phyloP scores from a whole-genome alignment of 35 echinoderm and acorn worm species.

The Stichopus chloronotus region DNA sequence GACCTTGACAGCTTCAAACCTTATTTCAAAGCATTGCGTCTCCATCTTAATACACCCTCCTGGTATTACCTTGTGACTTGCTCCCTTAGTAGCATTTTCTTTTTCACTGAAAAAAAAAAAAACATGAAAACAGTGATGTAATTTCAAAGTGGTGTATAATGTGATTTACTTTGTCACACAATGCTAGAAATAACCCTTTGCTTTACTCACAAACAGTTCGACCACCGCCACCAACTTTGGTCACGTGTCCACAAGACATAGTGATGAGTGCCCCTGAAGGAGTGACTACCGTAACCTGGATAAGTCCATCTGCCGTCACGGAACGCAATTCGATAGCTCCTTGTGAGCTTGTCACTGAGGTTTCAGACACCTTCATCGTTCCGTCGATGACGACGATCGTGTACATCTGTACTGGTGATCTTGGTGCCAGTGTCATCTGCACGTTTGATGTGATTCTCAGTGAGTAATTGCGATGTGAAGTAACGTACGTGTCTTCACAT shows the following conservation, averaged over 20 bases:
- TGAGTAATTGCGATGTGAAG: neutral
- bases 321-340: neutral
- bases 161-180: too few species aligned
- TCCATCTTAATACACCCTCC: too few species aligned
- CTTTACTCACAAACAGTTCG: neutral
- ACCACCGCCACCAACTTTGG: neutral
- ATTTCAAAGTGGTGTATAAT: too few species aligned
- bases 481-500: neutral
- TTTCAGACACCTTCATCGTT: neutral
- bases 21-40: too few species aligned
- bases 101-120: too few species aligned
- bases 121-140: too few species aligned
- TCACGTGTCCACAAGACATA: constrained; percentile 2
- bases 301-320: neutral
- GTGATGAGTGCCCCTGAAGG: neutral
- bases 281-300: neutral
- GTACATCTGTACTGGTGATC: constrained; percentile 12
- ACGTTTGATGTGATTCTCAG: constrained; percentile 28
- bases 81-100: too few species aligned
- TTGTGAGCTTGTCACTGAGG: neutral
- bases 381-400: constrained; percentile 30
- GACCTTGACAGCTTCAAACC: too few species aligned
- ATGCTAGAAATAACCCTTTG: too few species aligned
- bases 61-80: too few species aligned
- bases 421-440: constrained; percentile 3